phyloP scores from a whole-genome alignment of 2,113 vertebrate genomes.

The Crotalus helleri region DNA sequence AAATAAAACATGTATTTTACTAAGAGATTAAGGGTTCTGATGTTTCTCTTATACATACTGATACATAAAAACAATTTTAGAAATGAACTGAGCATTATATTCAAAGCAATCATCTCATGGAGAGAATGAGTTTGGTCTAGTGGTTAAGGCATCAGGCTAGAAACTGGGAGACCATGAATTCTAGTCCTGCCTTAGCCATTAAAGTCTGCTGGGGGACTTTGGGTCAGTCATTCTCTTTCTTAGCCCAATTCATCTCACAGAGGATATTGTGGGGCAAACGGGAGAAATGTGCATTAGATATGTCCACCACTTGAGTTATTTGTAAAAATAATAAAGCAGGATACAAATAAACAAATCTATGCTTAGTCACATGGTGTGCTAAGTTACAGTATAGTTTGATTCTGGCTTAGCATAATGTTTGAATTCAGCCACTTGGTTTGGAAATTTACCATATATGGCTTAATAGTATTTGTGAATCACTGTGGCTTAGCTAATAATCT shows the following conservation, averaged over 20 bases:
- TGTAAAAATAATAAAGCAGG: neutral
- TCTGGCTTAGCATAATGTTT: neutral
- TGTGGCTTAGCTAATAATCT: neutral
- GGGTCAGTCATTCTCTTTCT: neutral
- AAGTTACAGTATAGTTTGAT: neutral
- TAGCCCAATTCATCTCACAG: neutral
- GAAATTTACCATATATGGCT: neutral
- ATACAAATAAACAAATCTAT: neutral
- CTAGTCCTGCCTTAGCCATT: neutral
- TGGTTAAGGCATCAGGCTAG: neutral
- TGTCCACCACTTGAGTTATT: neutral
- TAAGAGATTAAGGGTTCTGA: constrained; percentile 51
- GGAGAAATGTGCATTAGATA: neutral
- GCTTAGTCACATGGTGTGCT: neutral
- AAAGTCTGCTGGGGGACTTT: neutral
- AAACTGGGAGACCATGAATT: neutral
- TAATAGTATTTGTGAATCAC: neutral
- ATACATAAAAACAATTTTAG: neutral
- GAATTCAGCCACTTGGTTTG: neutral
- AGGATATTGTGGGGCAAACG: neutral
- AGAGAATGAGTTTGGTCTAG: neutral
- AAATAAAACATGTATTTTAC: constrained; percentile 51
- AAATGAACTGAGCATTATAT: neutral
- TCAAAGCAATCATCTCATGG: neutral
- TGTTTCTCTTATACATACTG: neutral